Conservation (phyloP, 1,140 invertebrate genomes). For the Brachionus rotundiformis region DNA sequence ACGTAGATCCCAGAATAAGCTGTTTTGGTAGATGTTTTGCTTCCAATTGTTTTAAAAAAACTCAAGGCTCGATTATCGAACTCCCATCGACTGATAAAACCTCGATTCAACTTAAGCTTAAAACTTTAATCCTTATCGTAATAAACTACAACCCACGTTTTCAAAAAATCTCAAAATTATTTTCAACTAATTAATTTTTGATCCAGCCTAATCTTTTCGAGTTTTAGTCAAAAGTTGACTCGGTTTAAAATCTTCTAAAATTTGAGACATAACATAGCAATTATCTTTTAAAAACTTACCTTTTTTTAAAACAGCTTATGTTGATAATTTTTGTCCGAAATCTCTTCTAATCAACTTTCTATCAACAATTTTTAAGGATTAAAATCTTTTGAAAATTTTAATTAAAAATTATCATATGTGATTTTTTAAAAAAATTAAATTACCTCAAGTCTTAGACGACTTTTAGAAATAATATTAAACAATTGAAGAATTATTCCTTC, state of each 20-base stretch:
- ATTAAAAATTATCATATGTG: neutral
- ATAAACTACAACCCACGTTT: neutral
- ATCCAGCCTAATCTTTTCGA: slow-evolving; percentile 3
- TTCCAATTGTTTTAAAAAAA: neutral
- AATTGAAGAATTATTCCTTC: neutral
- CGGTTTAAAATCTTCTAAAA: neutral
- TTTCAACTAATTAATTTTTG: neutral
- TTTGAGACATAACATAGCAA: no score
- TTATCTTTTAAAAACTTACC: neutral
- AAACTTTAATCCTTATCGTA: neutral
- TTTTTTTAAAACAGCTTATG: neutral
- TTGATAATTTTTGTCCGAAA: neutral
- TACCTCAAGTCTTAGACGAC: neutral
- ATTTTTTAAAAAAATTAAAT: neutral
- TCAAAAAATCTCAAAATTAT: neutral
- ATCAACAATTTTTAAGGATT: neutral
- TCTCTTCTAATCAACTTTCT: neutral
- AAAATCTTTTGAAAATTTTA: neutral
- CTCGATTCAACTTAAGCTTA: neutral
- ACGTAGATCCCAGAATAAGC: neutral
- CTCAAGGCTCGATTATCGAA: neutral
- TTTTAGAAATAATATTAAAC: neutral
- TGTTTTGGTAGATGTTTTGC: neutral
- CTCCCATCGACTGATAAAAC: neutral
- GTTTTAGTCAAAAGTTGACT: neutral